Conservation (phyloP, 2,113 vertebrate species). For the Corythaeola cristata region DNA sequence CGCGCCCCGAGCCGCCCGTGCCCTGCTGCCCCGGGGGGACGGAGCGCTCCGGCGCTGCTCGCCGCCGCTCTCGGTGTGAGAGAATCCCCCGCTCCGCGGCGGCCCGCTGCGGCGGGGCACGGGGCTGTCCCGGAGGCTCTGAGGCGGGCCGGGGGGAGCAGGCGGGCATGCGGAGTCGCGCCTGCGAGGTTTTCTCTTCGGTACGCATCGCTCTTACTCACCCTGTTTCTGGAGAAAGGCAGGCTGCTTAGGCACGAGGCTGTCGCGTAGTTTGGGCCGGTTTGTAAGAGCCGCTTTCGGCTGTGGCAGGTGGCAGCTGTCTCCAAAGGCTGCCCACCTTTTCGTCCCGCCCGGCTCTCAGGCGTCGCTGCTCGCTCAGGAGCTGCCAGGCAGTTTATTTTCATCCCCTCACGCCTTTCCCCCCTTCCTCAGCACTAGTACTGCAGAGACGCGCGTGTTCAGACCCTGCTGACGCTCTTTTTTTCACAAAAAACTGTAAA, state of each 20-base stretch:
- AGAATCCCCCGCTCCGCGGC: too few relatives aligned
- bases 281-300: too few relatives aligned
- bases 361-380: rapidly evolving
- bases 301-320: neutral
- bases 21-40: too few relatives aligned
- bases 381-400: neutral
- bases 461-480: rapidly evolving
- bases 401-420: rapidly evolving
- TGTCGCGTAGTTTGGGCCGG: rapidly evolving
- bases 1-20: neutral
- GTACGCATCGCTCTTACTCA: rapidly evolving
- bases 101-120: too few relatives aligned
- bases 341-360: too few relatives aligned
- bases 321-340: rapidly evolving
- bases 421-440: rapidly evolving
- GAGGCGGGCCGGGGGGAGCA: neutral
- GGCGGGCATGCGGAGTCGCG: too few relatives aligned
- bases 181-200: neutral
- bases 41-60: neutral
- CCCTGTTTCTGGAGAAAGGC: neutral
- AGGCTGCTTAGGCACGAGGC: neutral
- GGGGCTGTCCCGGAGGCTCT: too few relatives aligned
- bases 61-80: too few relatives aligned
- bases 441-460: neutral
- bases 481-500: neutral